Evolutionary conservation across 2,888 invertebrate genomes (phyloP).

Genomic region (Scrobipalpa atriplicella): DNA sequence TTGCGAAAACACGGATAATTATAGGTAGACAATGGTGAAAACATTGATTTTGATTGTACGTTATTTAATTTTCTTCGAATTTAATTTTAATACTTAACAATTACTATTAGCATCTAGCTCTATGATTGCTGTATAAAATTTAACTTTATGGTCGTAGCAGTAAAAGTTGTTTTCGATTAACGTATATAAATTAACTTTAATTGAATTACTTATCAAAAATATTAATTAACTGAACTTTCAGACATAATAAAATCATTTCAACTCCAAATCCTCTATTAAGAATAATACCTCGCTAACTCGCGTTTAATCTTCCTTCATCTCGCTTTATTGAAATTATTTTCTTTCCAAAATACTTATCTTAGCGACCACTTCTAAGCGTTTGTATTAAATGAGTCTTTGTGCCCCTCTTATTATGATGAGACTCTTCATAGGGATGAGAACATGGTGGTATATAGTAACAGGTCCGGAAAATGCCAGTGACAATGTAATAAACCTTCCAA

Average conservation of each 20-base stretch:
- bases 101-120: too few species aligned
- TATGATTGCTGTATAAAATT: too few species aligned
- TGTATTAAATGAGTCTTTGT: constrained; percentile 22
- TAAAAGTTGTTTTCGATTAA: too few species aligned
- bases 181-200: too few species aligned
- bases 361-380: constrained; percentile 25
- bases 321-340: constrained; percentile 16
- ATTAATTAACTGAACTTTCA: neutral
- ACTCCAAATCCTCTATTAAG: constrained; percentile 8
- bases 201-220: neutral
- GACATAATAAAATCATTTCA: neutral
- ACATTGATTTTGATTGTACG: too few species aligned
- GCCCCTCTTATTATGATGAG: constrained; percentile 24
- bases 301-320: constrained; percentile 16
- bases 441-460: neutral
- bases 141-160: too few species aligned
- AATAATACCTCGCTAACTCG: constrained; percentile 7
- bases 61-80: too few species aligned
- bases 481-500: too few species aligned
- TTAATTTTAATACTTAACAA: too few species aligned
- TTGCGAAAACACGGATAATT: too few species aligned
- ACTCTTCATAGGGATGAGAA: constrained; percentile 19
- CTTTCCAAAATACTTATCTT: constrained; percentile 15
- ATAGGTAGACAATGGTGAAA: too few species aligned
- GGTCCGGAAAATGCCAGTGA: neutral